phyloP scores from a whole-genome alignment of 2,113 vertebrate genomes.

The Siniperca knerii region DNA sequence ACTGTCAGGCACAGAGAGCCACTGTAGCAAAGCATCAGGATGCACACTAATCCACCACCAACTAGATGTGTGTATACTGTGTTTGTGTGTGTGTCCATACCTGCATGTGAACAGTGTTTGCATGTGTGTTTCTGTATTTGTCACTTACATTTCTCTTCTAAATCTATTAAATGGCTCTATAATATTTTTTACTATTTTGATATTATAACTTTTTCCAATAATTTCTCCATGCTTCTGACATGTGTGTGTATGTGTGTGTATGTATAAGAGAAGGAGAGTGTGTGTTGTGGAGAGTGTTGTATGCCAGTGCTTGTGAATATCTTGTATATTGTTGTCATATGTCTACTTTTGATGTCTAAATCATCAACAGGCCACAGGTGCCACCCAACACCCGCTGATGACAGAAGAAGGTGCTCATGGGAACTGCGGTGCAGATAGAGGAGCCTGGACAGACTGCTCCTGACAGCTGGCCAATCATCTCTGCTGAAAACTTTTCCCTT shows the following conservation, averaged over 20 bases:
- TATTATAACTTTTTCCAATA: neutral
- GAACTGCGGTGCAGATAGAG: constrained; percentile 59
- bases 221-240: neutral
- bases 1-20: constrained; percentile 65
- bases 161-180: neutral
- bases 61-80: constrained; percentile 7
- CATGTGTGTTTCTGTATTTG: neutral
- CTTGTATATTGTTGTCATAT: constrained; percentile 7
- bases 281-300: neutral
- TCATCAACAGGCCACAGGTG: constrained; percentile 60
- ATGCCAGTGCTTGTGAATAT: neutral
- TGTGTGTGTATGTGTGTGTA: neutral
- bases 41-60: constrained; percentile 42
- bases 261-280: neutral
- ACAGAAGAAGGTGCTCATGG: constrained; percentile 60
- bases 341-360: constrained; percentile 46
- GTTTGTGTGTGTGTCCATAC: neutral
- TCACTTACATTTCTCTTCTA: neutral
- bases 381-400: constrained; percentile 39
- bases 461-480: constrained; percentile 69
- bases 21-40: constrained; percentile 62
- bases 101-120: constrained; percentile 2
- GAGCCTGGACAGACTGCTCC: constrained; percentile 32
- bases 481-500: constrained; percentile 36
- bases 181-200: neutral